Conservation (phyloP, 2,888 invertebrate genomes). For the Parnassius glacialis region DNA sequence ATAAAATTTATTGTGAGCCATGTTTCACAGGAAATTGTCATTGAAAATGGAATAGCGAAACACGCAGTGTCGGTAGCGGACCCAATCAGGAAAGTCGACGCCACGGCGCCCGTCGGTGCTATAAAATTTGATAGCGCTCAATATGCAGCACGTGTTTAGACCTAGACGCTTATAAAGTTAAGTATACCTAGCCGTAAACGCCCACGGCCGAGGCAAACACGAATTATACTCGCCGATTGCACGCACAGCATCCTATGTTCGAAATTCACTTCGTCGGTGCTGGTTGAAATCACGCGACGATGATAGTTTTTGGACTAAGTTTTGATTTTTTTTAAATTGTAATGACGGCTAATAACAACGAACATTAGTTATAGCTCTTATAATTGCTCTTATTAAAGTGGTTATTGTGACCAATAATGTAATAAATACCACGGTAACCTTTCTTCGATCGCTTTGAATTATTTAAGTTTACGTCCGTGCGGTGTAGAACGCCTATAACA, state of each 20-base stretch:
- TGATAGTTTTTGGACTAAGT: no score
- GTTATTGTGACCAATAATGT: no score
- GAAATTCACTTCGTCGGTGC: neutral
- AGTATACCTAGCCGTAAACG: slow-evolving; percentile 24
- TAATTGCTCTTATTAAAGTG: no score
- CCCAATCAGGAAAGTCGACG: slow-evolving; percentile 60
- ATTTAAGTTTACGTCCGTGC: no score
- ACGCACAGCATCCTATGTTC: slow-evolving; percentile 18
- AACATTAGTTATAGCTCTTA: no score
- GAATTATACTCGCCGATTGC: slow-evolving; percentile 16
- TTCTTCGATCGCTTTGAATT: no score
- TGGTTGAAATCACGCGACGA: no score
- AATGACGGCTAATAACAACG: no score
- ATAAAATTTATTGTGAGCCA: slow-evolving; percentile 36
- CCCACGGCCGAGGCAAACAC: slow-evolving; percentile 10
- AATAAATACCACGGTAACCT: no score
- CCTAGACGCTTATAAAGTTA: slow-evolving; percentile 26
- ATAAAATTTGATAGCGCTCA: slow-evolving; percentile 70
- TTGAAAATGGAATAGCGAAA: slow-evolving; percentile 36
- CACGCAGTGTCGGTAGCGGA: slow-evolving; percentile 39
- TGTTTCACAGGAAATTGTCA: slow-evolving; percentile 61
- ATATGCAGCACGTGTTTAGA: slow-evolving; percentile 35
- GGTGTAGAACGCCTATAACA: no score
- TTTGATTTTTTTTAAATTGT: no score
- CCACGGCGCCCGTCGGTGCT: slow-evolving; percentile 61